These are phyloP conservation scores for Apotomis betuletana DNA, from an alignment of 2,888 invertebrate genomes.

Conservation along the genomic window DNA sequence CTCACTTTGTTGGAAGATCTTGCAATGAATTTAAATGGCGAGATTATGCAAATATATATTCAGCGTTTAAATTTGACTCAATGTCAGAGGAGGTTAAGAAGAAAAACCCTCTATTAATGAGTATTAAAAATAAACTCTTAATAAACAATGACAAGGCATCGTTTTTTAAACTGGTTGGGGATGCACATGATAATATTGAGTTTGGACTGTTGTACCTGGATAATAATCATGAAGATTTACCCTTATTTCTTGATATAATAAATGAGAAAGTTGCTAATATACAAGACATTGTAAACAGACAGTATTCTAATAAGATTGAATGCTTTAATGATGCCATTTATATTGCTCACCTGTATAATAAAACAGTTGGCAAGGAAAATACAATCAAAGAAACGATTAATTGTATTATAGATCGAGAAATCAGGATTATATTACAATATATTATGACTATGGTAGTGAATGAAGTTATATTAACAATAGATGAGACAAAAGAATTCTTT, in stretches of 20 bases:
- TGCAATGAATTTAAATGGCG: slow-evolving; percentile 58
- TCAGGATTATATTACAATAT: slow-evolving; percentile 59
- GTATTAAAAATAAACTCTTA: slow-evolving; percentile 49
- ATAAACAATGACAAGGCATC: slow-evolving; percentile 49
- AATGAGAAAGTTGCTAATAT: slow-evolving; percentile 56
- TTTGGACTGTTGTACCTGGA: slow-evolving; percentile 60
- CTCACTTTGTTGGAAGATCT: slow-evolving; percentile 60
- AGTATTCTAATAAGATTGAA: slow-evolving; percentile 64
- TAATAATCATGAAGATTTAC: slow-evolving; percentile 53
- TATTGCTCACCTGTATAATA: slow-evolving; percentile 55
- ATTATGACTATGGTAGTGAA: slow-evolving; percentile 55
- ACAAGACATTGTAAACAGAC: slow-evolving; percentile 57
- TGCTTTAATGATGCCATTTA: slow-evolving; percentile 61
- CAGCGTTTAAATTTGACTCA: slow-evolving; percentile 51
- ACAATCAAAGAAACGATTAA: slow-evolving; percentile 45
- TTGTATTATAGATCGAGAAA: slow-evolving; percentile 49
- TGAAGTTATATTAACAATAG: slow-evolving; percentile 54
- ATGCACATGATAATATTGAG: slow-evolving; percentile 55
- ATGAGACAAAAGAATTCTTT: slow-evolving; percentile 55
- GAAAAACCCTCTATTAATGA: slow-evolving; percentile 50
- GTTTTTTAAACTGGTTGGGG: slow-evolving; percentile 52
- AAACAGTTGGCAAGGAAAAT: slow-evolving; percentile 47
- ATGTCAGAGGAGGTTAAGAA: slow-evolving; percentile 41
- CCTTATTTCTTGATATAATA: slow-evolving; percentile 53
- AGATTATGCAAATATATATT: slow-evolving; percentile 56